A percentile compares a stretch with the other conserved stretches of the same genome.
Evolutionary conservation across 2,797 vertebrate species (phyloP).

Genomic region (Denticeps clupeoides): DNA sequence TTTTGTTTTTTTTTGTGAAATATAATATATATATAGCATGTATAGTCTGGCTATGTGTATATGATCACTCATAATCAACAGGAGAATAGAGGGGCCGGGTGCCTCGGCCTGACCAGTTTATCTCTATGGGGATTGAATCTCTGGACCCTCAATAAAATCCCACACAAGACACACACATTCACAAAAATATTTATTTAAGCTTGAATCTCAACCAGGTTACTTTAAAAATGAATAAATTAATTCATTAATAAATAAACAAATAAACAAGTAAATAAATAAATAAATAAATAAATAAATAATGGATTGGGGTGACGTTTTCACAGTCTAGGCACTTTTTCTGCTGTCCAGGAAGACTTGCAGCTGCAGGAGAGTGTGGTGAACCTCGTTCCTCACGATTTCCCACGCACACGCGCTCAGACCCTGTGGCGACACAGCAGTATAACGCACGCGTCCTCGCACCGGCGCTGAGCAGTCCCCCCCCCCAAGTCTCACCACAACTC

Average conservation of each 20-base stretch:
- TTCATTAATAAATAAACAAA: not conserved
- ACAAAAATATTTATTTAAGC: not conserved
- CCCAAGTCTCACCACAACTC: not conserved
- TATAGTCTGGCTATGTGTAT: too few species aligned
- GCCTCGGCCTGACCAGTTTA: too few species aligned
- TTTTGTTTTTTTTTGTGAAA: too few species aligned
- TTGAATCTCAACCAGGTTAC: not conserved
- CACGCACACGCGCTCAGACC: constrained; percentile 10
- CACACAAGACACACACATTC: too few species aligned
- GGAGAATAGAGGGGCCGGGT: too few species aligned
- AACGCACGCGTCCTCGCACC: too few species aligned
- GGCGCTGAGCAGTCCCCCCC: not conserved
- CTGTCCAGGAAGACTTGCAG: not conserved
- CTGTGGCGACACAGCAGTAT: too few species aligned
- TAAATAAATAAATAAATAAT: not conserved
- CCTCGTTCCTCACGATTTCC: constrained; percentile 16
- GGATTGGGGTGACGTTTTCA: not conserved
- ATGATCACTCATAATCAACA: too few species aligned
- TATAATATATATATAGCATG: too few species aligned
- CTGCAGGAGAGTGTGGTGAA: not conserved
- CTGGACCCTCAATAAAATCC: not conserved
- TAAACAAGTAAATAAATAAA: not conserved
- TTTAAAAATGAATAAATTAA: not conserved
- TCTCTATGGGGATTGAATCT: too few species aligned
- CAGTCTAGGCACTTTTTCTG: not conserved